Conservation (phyloP, 2,888 invertebrate genomes). For the Zelleria hepariella region DNA sequence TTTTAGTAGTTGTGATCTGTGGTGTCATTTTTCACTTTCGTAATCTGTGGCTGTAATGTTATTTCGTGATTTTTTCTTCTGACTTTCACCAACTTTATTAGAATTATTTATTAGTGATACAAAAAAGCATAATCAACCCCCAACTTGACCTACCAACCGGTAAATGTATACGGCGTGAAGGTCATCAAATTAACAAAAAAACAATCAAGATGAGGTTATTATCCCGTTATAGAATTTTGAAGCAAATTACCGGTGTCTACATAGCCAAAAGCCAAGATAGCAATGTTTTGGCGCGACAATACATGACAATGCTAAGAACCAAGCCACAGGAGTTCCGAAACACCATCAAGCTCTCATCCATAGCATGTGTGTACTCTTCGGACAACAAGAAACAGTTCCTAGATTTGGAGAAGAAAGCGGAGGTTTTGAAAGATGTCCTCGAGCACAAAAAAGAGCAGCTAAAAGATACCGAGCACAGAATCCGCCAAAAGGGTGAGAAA, state of each 20-base stretch:
- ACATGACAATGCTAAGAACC: slow-evolving; percentile 21
- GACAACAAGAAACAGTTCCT: slow-evolving; percentile 52
- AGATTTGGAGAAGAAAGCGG: slow-evolving; percentile 57
- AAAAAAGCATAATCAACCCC: too few species aligned
- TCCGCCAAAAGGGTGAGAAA: slow-evolving; percentile 55
- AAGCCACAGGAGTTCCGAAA: slow-evolving; percentile 22
- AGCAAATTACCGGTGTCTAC: slow-evolving; percentile 27
- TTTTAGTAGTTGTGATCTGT: too few species aligned
- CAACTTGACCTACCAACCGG: too few species aligned
- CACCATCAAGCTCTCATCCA: slow-evolving; percentile 25
- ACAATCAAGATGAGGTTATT: slow-evolving; percentile 34
- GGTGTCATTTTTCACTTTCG: too few species aligned
- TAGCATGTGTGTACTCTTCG: slow-evolving; percentile 43
- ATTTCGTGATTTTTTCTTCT: too few species aligned
- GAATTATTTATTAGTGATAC: too few species aligned
- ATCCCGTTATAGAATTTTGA: slow-evolving; percentile 28
- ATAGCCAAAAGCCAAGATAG: slow-evolving; percentile 19
- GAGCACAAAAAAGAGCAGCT: slow-evolving; percentile 75
- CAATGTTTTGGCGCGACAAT: slow-evolving; percentile 24
- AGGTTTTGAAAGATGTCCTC: slow-evolving; percentile 69
- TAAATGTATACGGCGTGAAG: too few species aligned
- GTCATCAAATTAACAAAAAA: too few species aligned
- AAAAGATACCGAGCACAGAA: slow-evolving; percentile 68
- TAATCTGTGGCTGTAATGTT: too few species aligned
- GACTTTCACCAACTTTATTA: too few species aligned